A percentile compares a stretch with the other conserved stretches of the same genome.
These are phyloP conservation scores for Eugnorisma glareosa DNA, from an alignment of 2,888 invertebrate genomes.

Conservation along the genomic window DNA sequence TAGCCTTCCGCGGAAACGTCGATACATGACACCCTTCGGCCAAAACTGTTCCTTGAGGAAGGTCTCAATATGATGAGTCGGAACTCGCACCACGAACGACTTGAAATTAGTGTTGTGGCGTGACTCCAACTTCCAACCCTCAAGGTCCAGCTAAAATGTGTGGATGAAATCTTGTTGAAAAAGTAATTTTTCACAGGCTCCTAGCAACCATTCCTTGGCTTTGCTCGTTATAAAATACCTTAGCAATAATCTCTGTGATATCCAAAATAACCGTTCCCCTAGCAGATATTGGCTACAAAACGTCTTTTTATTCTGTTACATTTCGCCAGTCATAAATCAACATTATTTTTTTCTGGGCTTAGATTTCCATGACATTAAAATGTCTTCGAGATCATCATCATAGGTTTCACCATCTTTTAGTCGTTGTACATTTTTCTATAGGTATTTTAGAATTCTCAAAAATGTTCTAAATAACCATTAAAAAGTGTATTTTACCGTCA, in stretches of 20 bases:
- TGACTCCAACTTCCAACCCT: too few species aligned
- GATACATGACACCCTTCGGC: too few species aligned
- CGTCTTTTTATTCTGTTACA: conserved; percentile 53
- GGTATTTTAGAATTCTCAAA: neutral
- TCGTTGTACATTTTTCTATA: neutral
- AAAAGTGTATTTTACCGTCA: neutral
- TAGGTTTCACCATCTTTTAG: conserved; percentile 33
- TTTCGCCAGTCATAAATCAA: conserved; percentile 55
- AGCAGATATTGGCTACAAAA: conserved; percentile 52
- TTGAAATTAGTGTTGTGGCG: too few species aligned
- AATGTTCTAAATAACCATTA: neutral
- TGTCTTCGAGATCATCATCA: conserved; percentile 44
- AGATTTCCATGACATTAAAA: conserved; percentile 41
- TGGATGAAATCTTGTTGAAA: neutral
- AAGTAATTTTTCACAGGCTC: neutral
- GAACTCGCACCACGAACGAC: too few species aligned
- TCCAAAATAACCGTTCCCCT: conserved; percentile 47
- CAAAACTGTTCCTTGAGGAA: too few species aligned
- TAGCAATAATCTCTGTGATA: conserved; percentile 3
- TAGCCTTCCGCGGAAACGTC: too few species aligned
- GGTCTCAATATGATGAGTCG: too few species aligned
- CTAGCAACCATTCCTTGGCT: neutral
- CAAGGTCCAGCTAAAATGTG: too few species aligned
- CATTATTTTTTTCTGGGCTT: conserved; percentile 41
- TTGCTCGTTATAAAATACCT: conserved; percentile 32